Evolutionary conservation across 2,797 vertebrate genomes (phyloP).

Genomic region (Enteromius trimaculatus): DNA sequence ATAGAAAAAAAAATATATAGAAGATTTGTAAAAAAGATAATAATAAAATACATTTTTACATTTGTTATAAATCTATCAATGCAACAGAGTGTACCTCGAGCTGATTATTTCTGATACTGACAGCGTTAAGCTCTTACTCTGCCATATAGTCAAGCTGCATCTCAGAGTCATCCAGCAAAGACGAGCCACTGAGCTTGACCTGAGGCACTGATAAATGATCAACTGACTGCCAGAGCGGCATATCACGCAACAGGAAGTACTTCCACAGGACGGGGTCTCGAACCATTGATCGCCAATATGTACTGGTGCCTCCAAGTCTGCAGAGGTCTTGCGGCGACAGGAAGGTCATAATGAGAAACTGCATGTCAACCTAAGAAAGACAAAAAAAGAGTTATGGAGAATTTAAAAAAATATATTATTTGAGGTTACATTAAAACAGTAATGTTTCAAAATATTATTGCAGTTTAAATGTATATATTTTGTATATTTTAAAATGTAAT

Average conservation of each 20-base stretch:
- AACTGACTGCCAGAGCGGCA: slow-evolving; percentile 85
- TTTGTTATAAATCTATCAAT: background rate
- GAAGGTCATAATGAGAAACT: slow-evolving; percentile 88
- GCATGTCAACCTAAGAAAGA: slow-evolving; percentile 80
- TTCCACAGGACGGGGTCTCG: slow-evolving; percentile 90
- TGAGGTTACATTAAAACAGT: background rate
- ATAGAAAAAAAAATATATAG: background rate
- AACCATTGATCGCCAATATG: slow-evolving; percentile 86
- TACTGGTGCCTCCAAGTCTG: slow-evolving; percentile 83
- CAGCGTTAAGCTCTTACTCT: slow-evolving; percentile 74
- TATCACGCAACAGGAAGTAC: slow-evolving; percentile 87
- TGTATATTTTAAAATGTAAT: background rate
- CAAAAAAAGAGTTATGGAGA: background rate
- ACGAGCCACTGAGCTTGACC: slow-evolving; percentile 75
- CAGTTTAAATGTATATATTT: background rate
- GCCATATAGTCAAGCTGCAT: slow-evolving; percentile 85
- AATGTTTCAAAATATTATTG: background rate
- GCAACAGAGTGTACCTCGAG: background rate
- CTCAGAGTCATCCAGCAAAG: slow-evolving; percentile 56
- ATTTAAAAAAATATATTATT: background rate
- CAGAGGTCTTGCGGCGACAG: slow-evolving; percentile 88
- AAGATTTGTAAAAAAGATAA: background rate
- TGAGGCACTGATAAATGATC: slow-evolving; percentile 88
- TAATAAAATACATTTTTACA: background rate
- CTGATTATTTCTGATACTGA: background rate